A percentile compares a stretch with the other conserved stretches of the same genome.
Evolutionary conservation across 2,888 invertebrate species (phyloP).

Genomic region (Orthosia incerta): DNA sequence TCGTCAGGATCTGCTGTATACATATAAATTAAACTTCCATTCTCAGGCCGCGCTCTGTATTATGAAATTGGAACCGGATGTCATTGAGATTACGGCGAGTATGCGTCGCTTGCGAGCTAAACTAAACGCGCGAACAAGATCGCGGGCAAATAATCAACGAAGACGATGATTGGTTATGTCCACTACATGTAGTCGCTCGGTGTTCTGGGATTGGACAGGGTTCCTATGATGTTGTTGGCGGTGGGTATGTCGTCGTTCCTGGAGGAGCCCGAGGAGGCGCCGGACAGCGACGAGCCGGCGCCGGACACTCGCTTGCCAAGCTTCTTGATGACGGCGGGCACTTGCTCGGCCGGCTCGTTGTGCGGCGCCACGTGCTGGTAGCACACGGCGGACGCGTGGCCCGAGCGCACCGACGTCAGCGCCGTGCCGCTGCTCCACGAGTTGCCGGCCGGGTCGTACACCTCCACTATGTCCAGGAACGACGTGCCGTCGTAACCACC

Average conservation of each 20-base stretch:
- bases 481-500: constrained; percentile 97
- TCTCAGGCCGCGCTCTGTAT: constrained; percentile 9
- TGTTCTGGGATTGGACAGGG: constrained; percentile 77
- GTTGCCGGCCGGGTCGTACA: constrained; percentile 95
- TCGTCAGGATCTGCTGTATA: constrained; percentile 32
- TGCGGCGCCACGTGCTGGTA: constrained; percentile 93
- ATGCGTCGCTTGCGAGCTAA: constrained; percentile 25
- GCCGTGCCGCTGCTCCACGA: constrained; percentile 94
- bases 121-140: constrained; percentile 38
- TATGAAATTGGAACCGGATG: constrained; percentile 27
- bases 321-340: constrained; percentile 71
- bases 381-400: constrained; percentile 97
- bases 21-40: constrained; percentile 33
- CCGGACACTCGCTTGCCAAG: constrained; percentile 69
- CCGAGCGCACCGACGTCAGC: constrained; percentile 96
- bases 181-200: constrained; percentile 68
- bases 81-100: constrained; percentile 57
- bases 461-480: constrained; percentile 96
- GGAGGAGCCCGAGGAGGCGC: constrained; percentile 46
- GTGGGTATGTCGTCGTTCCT: constrained; percentile 80
- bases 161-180: constrained; percentile 27
- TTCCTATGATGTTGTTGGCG: constrained; percentile 84
- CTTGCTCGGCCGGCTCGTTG: constrained; percentile 66
- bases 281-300: constrained; percentile 48
- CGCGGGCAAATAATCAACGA: constrained; percentile 53